phyloP scores from a whole-genome alignment of 1,140 invertebrate species.

The Trichonephila inaurata region DNA sequence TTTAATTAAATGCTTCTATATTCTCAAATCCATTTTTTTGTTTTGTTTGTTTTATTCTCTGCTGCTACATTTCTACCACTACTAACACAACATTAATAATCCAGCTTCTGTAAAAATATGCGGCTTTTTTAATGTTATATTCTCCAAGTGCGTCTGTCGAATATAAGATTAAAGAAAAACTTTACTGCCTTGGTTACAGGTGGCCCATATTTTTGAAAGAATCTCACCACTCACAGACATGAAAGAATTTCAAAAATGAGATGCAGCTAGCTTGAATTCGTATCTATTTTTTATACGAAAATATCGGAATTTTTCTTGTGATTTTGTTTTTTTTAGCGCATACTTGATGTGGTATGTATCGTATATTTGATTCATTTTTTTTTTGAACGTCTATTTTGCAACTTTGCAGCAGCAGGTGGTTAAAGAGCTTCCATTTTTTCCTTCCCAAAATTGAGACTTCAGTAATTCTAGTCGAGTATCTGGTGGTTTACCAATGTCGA shows the following conservation, averaged over 20 bases:
- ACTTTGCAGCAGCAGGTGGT: constrained; percentile 9
- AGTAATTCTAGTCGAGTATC: background rate
- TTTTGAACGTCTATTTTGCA: background rate
- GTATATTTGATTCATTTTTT: background rate
- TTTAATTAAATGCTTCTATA: no score
- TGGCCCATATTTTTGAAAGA: background rate
- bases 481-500: background rate
- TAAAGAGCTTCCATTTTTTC: background rate
- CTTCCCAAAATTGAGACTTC: background rate
- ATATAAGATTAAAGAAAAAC: background rate
- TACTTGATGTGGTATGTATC: background rate
- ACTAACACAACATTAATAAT: no score
- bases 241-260: background rate
- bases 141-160: background rate
- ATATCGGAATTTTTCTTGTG: background rate
- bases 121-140: background rate
- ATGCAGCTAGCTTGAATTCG: background rate
- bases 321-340: background rate
- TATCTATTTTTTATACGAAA: background rate
- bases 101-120: no score
- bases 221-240: background rate
- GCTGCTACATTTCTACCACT: no score
- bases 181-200: background rate
- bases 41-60: no score
- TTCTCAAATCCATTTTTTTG: no score